These are phyloP conservation scores for Proales similis DNA, from an alignment of 1,140 invertebrate species.

Conservation along the genomic window DNA sequence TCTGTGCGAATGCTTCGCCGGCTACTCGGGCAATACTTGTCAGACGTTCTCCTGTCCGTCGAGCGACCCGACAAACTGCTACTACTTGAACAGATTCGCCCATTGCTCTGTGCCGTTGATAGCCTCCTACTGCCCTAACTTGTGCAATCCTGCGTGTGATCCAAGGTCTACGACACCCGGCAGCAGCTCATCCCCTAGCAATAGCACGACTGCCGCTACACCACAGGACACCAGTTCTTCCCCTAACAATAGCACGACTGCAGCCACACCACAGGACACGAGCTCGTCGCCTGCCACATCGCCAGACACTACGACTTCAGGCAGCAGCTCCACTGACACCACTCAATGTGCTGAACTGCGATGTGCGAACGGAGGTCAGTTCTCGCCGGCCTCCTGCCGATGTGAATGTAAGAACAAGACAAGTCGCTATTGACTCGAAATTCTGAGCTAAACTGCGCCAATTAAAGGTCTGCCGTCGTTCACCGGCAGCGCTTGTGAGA, in stretches of 20 bases:
- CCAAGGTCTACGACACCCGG: not conserved
- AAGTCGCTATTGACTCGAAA: not conserved
- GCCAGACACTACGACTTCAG: not conserved
- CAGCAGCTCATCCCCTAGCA: not conserved
- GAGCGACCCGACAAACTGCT: not conserved
- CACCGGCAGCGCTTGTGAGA: not conserved
- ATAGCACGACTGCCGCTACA: not conserved
- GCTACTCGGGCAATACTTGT: not conserved
- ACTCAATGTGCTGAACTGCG: not conserved
- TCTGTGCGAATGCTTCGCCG: not conserved
- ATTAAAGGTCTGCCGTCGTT: not conserved
- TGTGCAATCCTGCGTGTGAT: not conserved
- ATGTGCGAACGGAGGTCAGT: not conserved
- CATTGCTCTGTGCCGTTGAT: not conserved
- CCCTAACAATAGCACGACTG: not conserved
- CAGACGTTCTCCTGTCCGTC: not conserved
- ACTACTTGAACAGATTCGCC: not conserved
- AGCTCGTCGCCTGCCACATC: not conserved
- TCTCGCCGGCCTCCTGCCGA: not conserved
- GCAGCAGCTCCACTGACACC: not conserved
- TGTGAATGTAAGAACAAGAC: not conserved
- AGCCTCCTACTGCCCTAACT: not conserved
- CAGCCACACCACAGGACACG: not conserved
- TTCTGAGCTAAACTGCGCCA: not conserved
- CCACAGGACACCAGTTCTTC: not conserved